Evolutionary conservation across 2,113 vertebrate genomes (phyloP).

Genomic region (Triplophysa dalaica): DNA sequence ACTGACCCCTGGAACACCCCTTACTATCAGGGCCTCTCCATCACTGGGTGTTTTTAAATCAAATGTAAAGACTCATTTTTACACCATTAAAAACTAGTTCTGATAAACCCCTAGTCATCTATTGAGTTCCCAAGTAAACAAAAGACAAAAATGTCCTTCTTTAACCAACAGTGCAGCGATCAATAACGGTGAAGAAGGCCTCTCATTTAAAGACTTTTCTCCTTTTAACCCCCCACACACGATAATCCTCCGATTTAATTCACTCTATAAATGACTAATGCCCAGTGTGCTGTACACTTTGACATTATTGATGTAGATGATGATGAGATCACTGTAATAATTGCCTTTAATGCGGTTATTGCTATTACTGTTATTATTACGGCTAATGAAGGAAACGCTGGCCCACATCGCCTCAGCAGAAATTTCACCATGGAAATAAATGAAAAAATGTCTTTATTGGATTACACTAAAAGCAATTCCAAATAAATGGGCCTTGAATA

Average conservation of each 20-base stretch:
- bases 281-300: constrained; percentile 60
- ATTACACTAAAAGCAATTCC: constrained; percentile 83
- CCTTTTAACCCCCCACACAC: constrained; percentile 31
- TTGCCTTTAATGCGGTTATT: constrained; percentile 78
- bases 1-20: no score
- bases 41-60: no score
- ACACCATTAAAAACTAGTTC: no score
- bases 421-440: constrained; percentile 81
- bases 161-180: background rate
- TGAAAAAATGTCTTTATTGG: constrained; percentile 80
- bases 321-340: constrained; percentile 71
- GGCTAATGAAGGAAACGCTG: constrained; percentile 75
- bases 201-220: constrained; percentile 43
- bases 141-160: no score
- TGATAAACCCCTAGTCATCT: no score
- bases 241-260: constrained; percentile 48
- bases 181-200: background rate
- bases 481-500: constrained; percentile 80
- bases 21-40: no score
- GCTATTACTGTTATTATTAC: constrained; percentile 80
- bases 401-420: constrained; percentile 75
- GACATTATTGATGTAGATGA: constrained; percentile 66
- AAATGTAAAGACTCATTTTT: no score
- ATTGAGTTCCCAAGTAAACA: no score
- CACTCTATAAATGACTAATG: constrained; percentile 67